Base-by-base conservation (phyloP, 2,888 invertebrate genomes). In the Stenodera caucasica region DNA sequence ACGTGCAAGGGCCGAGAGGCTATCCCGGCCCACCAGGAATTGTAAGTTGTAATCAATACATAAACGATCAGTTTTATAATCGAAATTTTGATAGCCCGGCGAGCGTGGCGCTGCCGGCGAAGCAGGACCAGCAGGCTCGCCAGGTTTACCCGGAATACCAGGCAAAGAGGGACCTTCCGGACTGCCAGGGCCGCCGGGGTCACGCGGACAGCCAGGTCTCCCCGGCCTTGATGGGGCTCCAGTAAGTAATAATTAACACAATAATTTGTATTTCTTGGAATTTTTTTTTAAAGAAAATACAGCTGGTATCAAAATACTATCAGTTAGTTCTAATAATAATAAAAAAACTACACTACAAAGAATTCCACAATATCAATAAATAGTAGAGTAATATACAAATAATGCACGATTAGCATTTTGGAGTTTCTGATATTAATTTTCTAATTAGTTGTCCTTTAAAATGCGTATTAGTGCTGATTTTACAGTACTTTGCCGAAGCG, bases 381-480 rank as follows among this genome's bases (percentile, higher is more conserved):
- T 51, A 51, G 40, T 0, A 45, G n/a, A 49, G 23, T 35, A 32
- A 55, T 30, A 51, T 26, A 51, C 35, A 51, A 55, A 7, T 12
- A 49, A 58, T 23, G 4, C 21, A 55, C n/a, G 26, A 49, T 49
- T 49, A 23, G 11, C 12, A 53, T 51, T 60, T 56, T 1, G 37
- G 26, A 1, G 55, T 49, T 7, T 55, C 33, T 32, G 57, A 50
- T 49, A 71, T 66, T 35, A 78, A 63, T 59, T 72, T 76, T 49
- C 66, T 72, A 18, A 79, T 66, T 35, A 78, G 60, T 30, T 77
- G 74, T 15, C 85, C 82, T 72, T 81, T 83, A n/a, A 91, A 78
- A 72, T 90, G 88, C 0, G 86, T 82, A 26, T 88, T 83, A 26
- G 82, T 72, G 53, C 91, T 86, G 21, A 91, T 88, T 79, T 86